These are phyloP conservation scores for Entelurus aequoreus DNA, from an alignment of 2,113 vertebrate species.

Conservation along the genomic window DNA sequence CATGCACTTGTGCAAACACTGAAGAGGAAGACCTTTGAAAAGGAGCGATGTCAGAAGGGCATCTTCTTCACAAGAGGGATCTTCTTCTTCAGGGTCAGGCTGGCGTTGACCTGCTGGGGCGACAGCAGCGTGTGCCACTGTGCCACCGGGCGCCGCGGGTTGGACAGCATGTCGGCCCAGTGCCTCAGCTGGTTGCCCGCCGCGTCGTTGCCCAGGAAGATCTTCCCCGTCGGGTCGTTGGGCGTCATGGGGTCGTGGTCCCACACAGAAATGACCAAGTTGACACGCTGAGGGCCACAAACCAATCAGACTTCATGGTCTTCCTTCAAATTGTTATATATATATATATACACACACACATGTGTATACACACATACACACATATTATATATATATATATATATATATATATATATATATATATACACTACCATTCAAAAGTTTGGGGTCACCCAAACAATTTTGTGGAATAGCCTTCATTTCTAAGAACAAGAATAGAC, in stretches of 20 bases:
- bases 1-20: no score
- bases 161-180: constrained; percentile 95
- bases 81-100: constrained; percentile 70
- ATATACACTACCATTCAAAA: no score
- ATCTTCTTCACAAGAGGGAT: constrained; percentile 63
- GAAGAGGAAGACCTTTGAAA: no score
- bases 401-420: no score
- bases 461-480: no score
- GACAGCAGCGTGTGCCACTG: constrained; percentile 91
- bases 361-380: no score
- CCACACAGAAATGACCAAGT: constrained; percentile 89
- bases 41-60: constrained; percentile 34
- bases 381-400: no score
- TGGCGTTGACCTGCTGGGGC: constrained; percentile 74
- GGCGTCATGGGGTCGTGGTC: constrained; percentile 85
- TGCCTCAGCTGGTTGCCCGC: constrained; percentile 85
- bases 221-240: constrained; percentile 86
- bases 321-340: no score
- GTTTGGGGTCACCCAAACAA: no score
- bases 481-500: no score
- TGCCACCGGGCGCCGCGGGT: constrained; percentile 82
- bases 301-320: no score
- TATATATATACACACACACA: no score
- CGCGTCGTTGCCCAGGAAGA: constrained; percentile 81
- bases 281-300: constrained; percentile 73